Conservation (phyloP, 1,140 invertebrate genomes). For the Leptinotarsa defecta region DNA sequence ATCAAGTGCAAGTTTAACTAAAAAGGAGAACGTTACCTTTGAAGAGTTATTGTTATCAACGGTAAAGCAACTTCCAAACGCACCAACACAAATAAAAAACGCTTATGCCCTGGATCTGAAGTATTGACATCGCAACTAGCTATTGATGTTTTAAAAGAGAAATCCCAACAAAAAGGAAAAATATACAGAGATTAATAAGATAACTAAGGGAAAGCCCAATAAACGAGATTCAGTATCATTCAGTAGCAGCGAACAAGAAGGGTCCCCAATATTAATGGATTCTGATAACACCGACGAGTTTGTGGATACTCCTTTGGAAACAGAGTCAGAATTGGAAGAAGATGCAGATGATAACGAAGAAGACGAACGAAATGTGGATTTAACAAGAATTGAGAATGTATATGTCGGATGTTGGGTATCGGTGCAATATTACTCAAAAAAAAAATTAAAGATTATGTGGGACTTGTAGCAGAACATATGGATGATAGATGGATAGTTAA, state of each 20-base stretch:
- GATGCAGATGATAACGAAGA: neutral
- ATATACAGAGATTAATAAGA: neutral
- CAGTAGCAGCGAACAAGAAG: neutral
- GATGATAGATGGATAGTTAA: neutral
- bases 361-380: neutral
- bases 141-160: neutral
- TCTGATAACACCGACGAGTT: neutral
- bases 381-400: neutral
- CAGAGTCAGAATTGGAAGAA: neutral
- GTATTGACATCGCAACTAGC: neutral
- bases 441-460: neutral
- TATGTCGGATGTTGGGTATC: neutral
- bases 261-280: neutral
- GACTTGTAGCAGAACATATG: neutral
- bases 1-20: neutral
- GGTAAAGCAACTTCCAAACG: neutral
- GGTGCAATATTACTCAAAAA: neutral
- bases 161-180: neutral
- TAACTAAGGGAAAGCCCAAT: neutral
- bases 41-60: conserved; percentile 7
- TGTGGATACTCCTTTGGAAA: neutral
- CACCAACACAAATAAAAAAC: neutral
- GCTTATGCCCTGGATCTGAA: neutral
- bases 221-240: neutral
- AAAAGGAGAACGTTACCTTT: neutral